Conservation (phyloP, 2,113 vertebrate genomes). For the Rhinoderma darwinii region DNA sequence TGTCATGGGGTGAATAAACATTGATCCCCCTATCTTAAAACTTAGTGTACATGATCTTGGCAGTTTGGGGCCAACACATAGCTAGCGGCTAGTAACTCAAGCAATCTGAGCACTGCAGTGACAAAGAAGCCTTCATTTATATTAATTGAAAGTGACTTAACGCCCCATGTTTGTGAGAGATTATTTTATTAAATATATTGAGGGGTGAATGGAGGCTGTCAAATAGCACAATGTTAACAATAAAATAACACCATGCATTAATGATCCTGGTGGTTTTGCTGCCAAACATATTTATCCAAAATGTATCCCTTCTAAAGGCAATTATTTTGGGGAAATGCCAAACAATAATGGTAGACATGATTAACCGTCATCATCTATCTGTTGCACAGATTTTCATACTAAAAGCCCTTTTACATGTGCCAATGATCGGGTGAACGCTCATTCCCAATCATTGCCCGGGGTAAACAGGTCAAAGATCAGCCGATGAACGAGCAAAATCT, state of each 20-base stretch:
- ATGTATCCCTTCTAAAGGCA: neutral
- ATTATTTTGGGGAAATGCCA: neutral
- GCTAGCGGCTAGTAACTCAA: constrained; percentile 35
- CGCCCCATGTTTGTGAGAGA: neutral
- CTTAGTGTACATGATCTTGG: constrained; percentile 33
- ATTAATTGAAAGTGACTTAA: constrained; percentile 8
- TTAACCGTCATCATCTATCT: neutral
- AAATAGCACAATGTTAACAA: neutral
- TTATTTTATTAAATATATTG: constrained; percentile 8
- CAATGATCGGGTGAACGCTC: too few species aligned
- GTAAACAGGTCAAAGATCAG: too few species aligned
- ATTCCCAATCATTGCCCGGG: too few species aligned
- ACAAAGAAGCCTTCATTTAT: constrained; percentile 40
- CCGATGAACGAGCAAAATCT: too few species aligned
- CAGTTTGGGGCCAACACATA: constrained; percentile 43
- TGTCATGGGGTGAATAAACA: constrained; percentile 30
- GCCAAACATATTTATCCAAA: neutral
- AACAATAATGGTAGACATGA: neutral
- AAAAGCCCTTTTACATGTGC: too few species aligned
- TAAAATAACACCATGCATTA: neutral
- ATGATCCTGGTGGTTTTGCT: neutral
- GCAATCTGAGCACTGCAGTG: neutral
- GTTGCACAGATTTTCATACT: neutral
- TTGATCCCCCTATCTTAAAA: constrained; percentile 28
- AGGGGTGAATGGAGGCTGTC: neutral